Conservation (phyloP, 2,113 vertebrate species). For the Cavia aperea region DNA sequence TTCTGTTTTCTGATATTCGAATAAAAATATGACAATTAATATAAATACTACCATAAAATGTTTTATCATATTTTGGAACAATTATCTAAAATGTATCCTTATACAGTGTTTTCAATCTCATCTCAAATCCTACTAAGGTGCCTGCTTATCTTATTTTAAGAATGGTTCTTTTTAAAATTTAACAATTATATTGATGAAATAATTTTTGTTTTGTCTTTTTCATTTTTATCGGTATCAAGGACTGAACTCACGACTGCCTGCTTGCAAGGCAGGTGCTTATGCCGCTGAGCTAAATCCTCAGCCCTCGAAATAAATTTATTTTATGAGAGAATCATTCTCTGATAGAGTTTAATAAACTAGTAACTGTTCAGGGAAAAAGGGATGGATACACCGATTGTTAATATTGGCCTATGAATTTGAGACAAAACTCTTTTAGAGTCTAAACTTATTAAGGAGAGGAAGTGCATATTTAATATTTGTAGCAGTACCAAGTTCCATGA, state of each 20-base stretch:
- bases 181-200: background rate
- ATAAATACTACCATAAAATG: background rate
- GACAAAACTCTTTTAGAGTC: fast-evolving
- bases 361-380: background rate
- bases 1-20: background rate
- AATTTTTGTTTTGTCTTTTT: no score
- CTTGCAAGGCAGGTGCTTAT: no score
- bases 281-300: no score
- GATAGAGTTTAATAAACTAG: background rate
- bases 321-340: background rate
- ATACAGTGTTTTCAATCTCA: background rate
- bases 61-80: background rate
- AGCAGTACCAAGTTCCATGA: background rate
- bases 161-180: background rate
- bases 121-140: background rate
- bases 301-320: no score
- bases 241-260: no score
- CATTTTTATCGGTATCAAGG: no score
- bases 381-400: background rate
- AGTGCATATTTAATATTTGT: background rate
- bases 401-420: background rate
- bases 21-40: background rate
- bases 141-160: background rate
- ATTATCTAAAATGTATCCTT: background rate
- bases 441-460: background rate